phyloP scores from a whole-genome alignment of 2,113 vertebrate species.

The Chaetura pelagica region DNA sequence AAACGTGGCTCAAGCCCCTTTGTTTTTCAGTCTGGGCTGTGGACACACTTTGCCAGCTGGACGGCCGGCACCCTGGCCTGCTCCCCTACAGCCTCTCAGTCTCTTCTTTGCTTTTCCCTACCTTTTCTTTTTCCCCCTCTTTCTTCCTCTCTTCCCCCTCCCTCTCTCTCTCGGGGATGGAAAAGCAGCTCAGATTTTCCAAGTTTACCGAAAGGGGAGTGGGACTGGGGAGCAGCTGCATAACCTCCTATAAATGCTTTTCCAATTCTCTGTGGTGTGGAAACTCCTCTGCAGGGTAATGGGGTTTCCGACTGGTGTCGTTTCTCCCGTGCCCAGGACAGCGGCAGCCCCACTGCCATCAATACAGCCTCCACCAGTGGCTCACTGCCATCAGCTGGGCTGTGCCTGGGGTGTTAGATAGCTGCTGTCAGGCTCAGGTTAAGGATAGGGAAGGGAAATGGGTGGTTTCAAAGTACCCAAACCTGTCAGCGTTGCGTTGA shows the following conservation, averaged over 20 bases:
- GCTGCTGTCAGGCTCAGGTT: not conserved
- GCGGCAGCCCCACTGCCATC: not conserved
- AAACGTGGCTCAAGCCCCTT: constrained; percentile 39
- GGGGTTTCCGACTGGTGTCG: not conserved
- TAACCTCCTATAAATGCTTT: not conserved
- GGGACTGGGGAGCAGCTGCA: not conserved
- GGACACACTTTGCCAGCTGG: constrained; percentile 71
- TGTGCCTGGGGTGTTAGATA: not conserved
- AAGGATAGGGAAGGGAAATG: not conserved
- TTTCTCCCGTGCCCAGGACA: not conserved
- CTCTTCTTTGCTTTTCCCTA: constrained; percentile 25
- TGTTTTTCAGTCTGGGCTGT: constrained; percentile 69
- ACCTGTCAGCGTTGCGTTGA: rapidly evolving
- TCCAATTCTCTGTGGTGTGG: not conserved
- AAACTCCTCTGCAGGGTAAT: constrained; percentile 5
- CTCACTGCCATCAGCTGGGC: not conserved
- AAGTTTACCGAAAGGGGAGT: constrained; percentile 32
- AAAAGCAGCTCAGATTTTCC: constrained; percentile 66
- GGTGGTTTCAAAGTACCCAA: not conserved
- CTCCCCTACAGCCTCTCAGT: constrained; percentile 14
- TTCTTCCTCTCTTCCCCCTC: not conserved
- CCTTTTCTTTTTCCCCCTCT: not conserved
- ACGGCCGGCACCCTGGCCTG: not conserved
- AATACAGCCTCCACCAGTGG: not conserved
- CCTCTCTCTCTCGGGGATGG: not conserved